Base-by-base conservation (phyloP, 2,797 vertebrate genomes). In the Enteromius argenteus region DNA sequence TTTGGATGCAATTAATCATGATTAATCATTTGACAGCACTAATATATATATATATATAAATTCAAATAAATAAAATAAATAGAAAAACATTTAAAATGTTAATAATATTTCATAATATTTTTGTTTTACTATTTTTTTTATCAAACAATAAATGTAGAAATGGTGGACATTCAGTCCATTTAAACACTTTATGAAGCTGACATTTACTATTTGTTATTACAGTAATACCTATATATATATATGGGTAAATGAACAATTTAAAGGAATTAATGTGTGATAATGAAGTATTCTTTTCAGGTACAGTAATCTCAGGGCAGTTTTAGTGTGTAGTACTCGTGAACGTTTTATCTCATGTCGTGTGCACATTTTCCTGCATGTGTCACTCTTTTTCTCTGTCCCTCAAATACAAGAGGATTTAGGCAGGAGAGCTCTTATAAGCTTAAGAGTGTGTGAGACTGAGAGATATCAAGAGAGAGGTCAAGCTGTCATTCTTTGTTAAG, bases 381-480 rank as follows among this genome's bases (percentile, higher is more conserved):
- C 71, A 58, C 58, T 32, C 9, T 67, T 75, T 71, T 35, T 44
- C 42, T 76, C 46, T 32, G 35, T 66, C 73, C 35, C 62, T 85
- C 84, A 67, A 67, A 75, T 46, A 76, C 69, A 81, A 66, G 69
- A 80, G 69, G 79, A 85, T 85, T 85, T 58, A 77, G 14, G 17
- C 58, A 68, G 62, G 49, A 69, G 39, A 67, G 27, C 69, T 68
- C 60, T 74, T 60, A 46, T 78, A 81, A 78, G 80, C 71, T 81
- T 71, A 80, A 78, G 23, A 69, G 84, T 66, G 72, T 74, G 49
- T 23, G 83, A 80, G 58, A 74, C 32, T 11, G 39, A 80, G 44
- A 80, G 67, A 84, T 64, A 44, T 14, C 23, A 19, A 79, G 69
- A 80, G 78, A 49, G 79, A 76, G 85, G 85, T 86, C 80, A 86